Evolutionary conservation across 92 coral and sea anemone genomes (phyloP).

Genomic region (Phenganax subtilis): DNA sequence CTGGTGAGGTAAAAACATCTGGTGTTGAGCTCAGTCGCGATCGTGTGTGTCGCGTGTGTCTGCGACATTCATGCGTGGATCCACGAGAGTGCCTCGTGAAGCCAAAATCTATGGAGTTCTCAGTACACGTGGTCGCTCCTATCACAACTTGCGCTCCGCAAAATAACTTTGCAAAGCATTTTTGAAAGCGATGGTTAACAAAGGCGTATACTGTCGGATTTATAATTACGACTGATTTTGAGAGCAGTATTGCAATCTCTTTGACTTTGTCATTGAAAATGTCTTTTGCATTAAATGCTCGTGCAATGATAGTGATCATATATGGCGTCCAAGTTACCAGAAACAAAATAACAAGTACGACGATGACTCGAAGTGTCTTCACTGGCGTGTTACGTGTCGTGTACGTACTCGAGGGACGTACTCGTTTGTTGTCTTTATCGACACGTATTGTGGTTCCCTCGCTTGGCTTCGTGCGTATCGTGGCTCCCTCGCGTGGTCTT

Average conservation of each 20-base stretch:
- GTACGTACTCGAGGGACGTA: slow-evolving; percentile 44
- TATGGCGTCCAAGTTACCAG: slow-evolving; percentile 77
- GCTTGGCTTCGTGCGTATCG: slow-evolving; percentile 28
- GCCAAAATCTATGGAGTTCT: slow-evolving; percentile 17
- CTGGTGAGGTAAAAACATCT: slow-evolving; percentile 4
- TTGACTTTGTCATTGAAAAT: slow-evolving; percentile 49
- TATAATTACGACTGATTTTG: slow-evolving; percentile 65
- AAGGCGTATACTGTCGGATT: slow-evolving; percentile 82
- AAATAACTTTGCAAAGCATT: slow-evolving; percentile 42
- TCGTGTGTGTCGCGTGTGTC: neutral
- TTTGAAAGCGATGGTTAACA: slow-evolving; percentile 75
- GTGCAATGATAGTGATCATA: slow-evolving; percentile 49
- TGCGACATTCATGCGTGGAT: slow-evolving; percentile 11
- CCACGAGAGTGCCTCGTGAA: slow-evolving; percentile 15
- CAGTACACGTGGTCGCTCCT: slow-evolving; percentile 18
- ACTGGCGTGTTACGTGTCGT: slow-evolving; percentile 54
- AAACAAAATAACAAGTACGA: slow-evolving; percentile 60
- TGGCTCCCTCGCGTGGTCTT: slow-evolving; percentile 2
- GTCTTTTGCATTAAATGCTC: slow-evolving; percentile 52
- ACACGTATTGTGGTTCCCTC: slow-evolving; percentile 8
- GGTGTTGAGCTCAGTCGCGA: neutral
- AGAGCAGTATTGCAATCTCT: slow-evolving; percentile 62
- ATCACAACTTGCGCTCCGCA: slow-evolving; percentile 9
- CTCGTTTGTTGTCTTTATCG: slow-evolving; percentile 15
- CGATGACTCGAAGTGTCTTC: slow-evolving; percentile 75